Conservation (phyloP, 1,140 invertebrate genomes). For the Danaus plexippus region DNA sequence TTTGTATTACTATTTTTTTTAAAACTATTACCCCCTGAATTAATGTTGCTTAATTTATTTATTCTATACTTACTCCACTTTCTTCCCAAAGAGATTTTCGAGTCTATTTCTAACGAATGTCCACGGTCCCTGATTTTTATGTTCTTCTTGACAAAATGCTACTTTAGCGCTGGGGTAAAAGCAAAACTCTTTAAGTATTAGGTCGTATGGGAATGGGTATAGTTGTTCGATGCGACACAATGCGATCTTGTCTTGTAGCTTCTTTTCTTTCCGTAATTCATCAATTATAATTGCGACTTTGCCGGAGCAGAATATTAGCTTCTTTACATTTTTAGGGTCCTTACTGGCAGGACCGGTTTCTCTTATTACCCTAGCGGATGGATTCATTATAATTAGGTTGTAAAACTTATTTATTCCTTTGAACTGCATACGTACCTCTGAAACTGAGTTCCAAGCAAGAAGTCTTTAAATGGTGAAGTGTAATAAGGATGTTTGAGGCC, state of each 20-base stretch:
- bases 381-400: neutral
- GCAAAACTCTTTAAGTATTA: slow-evolving; percentile 77
- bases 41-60: neutral
- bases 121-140: slow-evolving; percentile 88
- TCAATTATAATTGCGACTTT: slow-evolving; percentile 90
- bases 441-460: slow-evolving; percentile 42
- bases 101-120: slow-evolving; percentile 66
- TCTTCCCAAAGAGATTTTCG: slow-evolving; percentile 60
- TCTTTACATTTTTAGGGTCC: slow-evolving; percentile 76
- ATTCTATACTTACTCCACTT: slow-evolving; percentile 50
- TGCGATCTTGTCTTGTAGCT: slow-evolving; percentile 80
- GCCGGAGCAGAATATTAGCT: slow-evolving; percentile 84
- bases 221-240: slow-evolving; percentile 88
- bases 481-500: slow-evolving; percentile 67
- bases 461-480: slow-evolving; percentile 51
- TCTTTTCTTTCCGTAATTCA: slow-evolving; percentile 76
- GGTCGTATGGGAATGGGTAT: slow-evolving; percentile 88
- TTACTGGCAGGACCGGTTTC: slow-evolving; percentile 73
- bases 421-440: slow-evolving; percentile 31
- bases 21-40: neutral
- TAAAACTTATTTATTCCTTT: neutral
- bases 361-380: slow-evolving; percentile 61
- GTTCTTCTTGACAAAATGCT: slow-evolving; percentile 90
- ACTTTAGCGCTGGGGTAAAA: slow-evolving; percentile 83
- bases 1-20: neutral